Conservation (phyloP, 2,797 vertebrate genomes). For the Morus bassanus region DNA sequence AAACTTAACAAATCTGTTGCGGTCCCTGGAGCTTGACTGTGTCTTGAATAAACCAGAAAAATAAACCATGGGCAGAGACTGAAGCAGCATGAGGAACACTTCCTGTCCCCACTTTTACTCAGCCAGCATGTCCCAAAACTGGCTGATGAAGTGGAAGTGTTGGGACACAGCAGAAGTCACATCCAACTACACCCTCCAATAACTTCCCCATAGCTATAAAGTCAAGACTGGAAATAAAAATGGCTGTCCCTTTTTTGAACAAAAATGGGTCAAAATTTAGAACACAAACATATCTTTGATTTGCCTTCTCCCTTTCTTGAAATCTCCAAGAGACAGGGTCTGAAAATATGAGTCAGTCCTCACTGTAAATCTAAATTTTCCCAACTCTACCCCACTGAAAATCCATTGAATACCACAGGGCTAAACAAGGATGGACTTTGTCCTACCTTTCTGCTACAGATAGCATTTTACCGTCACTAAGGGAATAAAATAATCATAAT, state of each 20-base stretch:
- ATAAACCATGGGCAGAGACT: neutral
- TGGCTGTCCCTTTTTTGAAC: neutral
- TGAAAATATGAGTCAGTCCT: neutral
- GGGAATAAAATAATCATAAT: slow-evolving; percentile 61
- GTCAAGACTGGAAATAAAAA: neutral
- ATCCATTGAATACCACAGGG: neutral
- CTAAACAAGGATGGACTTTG: slow-evolving; percentile 26
- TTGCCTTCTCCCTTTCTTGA: neutral
- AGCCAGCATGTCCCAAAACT: neutral
- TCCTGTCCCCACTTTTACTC: neutral
- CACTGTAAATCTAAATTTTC: neutral
- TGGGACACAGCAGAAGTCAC: neutral
- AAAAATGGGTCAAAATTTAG: neutral
- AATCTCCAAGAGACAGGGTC: neutral
- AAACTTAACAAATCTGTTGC: neutral
- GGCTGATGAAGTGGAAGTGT: neutral
- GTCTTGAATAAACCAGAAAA: neutral
- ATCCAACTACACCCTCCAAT: neutral
- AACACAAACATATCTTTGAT: neutral
- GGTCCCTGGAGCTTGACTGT: neutral
- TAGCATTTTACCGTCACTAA: slow-evolving; percentile 42
- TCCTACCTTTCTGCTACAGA: slow-evolving; percentile 42
- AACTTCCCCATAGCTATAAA: neutral
- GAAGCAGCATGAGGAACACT: neutral
- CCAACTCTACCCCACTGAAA: neutral